These are phyloP conservation scores for Periophthalmus magnuspinnatus DNA, from an alignment of 2,797 vertebrate species.

Conservation along the genomic window DNA sequence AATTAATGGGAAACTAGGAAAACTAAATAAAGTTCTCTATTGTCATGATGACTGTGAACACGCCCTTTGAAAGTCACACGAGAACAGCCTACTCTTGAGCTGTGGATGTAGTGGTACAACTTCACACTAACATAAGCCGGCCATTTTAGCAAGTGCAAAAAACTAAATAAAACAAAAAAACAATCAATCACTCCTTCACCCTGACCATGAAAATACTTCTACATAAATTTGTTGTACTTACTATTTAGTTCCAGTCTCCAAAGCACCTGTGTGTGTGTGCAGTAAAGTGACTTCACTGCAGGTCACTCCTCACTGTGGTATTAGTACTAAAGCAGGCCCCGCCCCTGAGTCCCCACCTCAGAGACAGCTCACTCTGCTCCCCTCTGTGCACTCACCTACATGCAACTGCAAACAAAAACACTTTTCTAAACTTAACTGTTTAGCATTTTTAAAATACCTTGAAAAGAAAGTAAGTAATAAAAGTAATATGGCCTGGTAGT, in stretches of 20 bases:
- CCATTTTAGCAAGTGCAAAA: neutral
- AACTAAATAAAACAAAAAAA: neutral
- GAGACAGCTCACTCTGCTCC: slow-evolving; percentile 35
- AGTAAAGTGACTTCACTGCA: slow-evolving; percentile 26
- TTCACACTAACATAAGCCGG: slow-evolving; percentile 1
- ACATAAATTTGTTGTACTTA: slow-evolving; percentile 33
- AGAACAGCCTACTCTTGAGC: neutral
- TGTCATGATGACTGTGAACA: neutral
- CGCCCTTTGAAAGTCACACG: slow-evolving; percentile 1
- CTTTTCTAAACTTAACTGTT: no score
- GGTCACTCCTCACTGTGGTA: slow-evolving; percentile 26
- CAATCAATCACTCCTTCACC: neutral
- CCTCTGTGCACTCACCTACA: slow-evolving; percentile 5
- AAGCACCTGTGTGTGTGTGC: slow-evolving; percentile 19
- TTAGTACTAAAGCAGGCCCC: slow-evolving; percentile 31
- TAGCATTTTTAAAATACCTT: no score
- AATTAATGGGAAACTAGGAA: neutral
- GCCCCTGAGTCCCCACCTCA: slow-evolving; percentile 48
- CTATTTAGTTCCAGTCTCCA: slow-evolving; percentile 10
- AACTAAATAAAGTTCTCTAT: neutral
- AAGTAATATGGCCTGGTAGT: no score
- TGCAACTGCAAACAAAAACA: neutral
- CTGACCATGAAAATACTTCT: neutral
- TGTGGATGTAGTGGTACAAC: neutral
- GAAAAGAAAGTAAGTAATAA: no score